Evolutionary conservation across 2,888 invertebrate species (phyloP), one percentile per base, ranked within the genome.

Genomic region (Oscheius sp.): DNA sequence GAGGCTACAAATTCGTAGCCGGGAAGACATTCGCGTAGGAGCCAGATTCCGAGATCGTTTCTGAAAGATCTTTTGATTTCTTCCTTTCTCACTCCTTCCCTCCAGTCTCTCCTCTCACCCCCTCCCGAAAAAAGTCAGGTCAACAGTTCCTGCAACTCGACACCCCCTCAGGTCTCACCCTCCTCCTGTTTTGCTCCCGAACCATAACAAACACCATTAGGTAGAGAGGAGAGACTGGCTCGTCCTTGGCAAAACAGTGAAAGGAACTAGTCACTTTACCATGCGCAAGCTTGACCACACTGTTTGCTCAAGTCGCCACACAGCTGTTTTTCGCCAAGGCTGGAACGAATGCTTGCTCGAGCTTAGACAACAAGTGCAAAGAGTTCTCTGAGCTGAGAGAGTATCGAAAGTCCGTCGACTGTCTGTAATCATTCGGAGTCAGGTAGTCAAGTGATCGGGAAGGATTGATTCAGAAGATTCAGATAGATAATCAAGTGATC

Each of bases 41-140:
- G 79, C 88, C 88, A 88, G 66, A 88, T 82, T 68, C 88, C 88
- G 68, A 88, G 79, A 70, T 88, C 88, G 65, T 84, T 82, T 76
- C 88, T 88, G 80, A 70, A 84, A 82, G 10, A 29, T 3, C 29
- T 53, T 13, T 3, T 29, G n/a, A 53, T 13, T 11, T 53, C 29
- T 53, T 11, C 11, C 53, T 53, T 11, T 53, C 29, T 42, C 42
- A 5, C 42, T 42, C 42, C 7, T 7, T 7, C 7, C 4, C 42
- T 42, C 7, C 42, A 42, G 4, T 7, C 3, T 7, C 42, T 7
- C 42, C 42, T 42, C 4, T 42, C 42, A 21, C 21, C 21, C 21
- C 21, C 21, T 21, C 42, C 42, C 42, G 42, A 42, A 42, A 53
- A 29, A 21, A 29, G 57, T 57, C 21, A 29, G 57, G 57, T 57